A percentile compares a stretch with the other conserved stretches of the same genome.
These are phyloP conservation scores for Ginglymostoma cirratum DNA, from an alignment of 2,113 vertebrate genomes.

Conservation along the genomic window DNA sequence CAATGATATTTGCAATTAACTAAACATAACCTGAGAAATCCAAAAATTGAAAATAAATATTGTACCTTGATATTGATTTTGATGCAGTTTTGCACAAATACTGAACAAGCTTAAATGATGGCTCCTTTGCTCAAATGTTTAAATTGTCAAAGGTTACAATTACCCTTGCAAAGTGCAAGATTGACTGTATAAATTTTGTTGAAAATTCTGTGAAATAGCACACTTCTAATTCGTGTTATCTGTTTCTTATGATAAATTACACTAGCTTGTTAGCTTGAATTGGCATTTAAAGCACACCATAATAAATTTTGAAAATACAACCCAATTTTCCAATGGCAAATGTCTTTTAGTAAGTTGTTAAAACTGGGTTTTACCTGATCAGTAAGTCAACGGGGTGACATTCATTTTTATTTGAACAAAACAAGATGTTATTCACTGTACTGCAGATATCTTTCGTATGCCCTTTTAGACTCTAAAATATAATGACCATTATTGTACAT, in stretches of 20 bases:
- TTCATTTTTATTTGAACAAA: not conserved
- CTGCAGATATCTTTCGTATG: not conserved
- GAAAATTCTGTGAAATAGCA: not conserved
- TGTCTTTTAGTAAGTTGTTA: not conserved
- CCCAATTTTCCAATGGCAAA: not conserved
- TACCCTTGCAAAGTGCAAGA: not conserved
- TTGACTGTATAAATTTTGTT: not conserved
- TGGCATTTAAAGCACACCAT: not conserved
- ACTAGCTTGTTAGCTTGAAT: conserved; percentile 32
- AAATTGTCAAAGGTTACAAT: not conserved
- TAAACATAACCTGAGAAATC: not conserved
- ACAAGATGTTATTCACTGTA: not conserved
- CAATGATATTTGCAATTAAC: not conserved
- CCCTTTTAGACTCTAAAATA: not conserved
- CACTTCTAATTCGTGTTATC: not conserved
- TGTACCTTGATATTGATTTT: not conserved
- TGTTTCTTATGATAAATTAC: not conserved
- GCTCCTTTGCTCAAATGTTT: not conserved
- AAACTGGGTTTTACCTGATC: not conserved
- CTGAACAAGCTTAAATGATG: not conserved
- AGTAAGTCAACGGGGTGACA: not conserved
- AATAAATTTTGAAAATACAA: not conserved
- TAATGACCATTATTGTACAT: not conserved
- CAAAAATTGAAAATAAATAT: not conserved
- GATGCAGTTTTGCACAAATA: conserved; percentile 5